Percentiles rank a stretch among this genome's conserved stretches.
Evolutionary conservation across 2,888 invertebrate species (phyloP).

Genomic region (Brachypterus glaber): DNA sequence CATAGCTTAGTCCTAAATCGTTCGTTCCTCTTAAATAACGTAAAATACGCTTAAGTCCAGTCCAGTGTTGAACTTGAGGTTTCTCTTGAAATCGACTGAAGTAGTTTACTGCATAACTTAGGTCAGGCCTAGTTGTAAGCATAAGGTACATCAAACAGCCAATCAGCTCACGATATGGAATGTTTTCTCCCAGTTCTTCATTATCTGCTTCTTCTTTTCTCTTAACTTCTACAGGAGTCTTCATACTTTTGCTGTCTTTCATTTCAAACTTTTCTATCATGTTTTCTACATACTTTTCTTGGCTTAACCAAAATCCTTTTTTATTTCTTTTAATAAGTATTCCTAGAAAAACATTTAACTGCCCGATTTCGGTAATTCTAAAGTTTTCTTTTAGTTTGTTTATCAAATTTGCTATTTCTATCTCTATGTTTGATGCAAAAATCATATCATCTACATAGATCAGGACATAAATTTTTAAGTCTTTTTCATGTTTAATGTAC

Average conservation of each 20-base stretch:
- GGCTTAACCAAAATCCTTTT: constrained; percentile 20
- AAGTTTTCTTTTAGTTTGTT: constrained; percentile 14
- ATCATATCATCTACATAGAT: constrained; percentile 18
- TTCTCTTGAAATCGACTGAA: neutral
- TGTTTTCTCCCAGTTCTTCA: neutral
- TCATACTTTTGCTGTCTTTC: constrained; percentile 21
- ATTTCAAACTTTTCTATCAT: constrained; percentile 23
- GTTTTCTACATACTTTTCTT: constrained; percentile 20
- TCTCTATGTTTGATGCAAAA: constrained; percentile 7
- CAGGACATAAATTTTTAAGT: constrained; percentile 11
- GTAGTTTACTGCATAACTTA: neutral
- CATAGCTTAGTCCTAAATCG: constrained; percentile 10
- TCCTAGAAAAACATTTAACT: constrained; percentile 22
- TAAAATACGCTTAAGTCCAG: constrained; percentile 16
- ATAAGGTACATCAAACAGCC: neutral
- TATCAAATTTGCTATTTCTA: constrained; percentile 1
- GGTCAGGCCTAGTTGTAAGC: neutral
- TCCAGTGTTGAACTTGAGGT: no score
- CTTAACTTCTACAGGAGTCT: constrained; percentile 12
- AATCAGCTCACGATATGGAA: neutral
- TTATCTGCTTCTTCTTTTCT: constrained; percentile 3
- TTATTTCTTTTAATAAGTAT: constrained; percentile 20
- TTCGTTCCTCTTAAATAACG: constrained; percentile 16
- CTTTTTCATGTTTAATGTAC: constrained; percentile 9
- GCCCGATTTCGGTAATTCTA: constrained; percentile 24